Evolutionary conservation across 2,888 invertebrate species (phyloP).

Genomic region (Nephrotoma appendiculata): DNA sequence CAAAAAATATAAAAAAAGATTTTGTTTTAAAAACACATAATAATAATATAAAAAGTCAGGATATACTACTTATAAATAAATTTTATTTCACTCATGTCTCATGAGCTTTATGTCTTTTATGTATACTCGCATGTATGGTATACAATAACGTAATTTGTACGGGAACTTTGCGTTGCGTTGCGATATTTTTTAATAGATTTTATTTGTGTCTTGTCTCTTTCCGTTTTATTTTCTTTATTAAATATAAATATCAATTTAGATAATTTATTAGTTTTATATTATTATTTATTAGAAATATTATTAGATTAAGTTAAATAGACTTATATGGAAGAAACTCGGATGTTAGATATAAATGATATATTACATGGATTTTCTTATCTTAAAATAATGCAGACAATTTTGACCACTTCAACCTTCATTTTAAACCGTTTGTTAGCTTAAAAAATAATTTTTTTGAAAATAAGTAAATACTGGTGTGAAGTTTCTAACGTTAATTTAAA

Average conservation of each 20-base stretch:
- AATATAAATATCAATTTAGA: not conserved
- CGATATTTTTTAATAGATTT: not conserved
- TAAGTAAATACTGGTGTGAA: no score
- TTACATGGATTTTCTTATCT: no score
- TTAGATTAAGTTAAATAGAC: not conserved
- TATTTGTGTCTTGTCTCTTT: not conserved
- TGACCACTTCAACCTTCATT: no score
- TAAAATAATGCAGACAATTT: no score
- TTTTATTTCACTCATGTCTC: not conserved
- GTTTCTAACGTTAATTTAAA: no score
- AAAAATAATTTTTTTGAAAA: no score
- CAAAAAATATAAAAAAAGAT: not conserved
- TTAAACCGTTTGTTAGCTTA: no score
- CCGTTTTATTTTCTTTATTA: not conserved
- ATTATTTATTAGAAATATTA: not conserved
- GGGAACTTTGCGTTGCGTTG: not conserved
- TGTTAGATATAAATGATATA: no score
- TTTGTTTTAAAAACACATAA: not conserved
- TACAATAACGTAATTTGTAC: not conserved
- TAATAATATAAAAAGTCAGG: not conserved
- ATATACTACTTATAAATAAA: not conserved
- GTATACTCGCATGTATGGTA: not conserved
- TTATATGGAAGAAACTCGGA: not conserved
- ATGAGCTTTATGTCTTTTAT: not conserved
- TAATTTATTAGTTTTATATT: not conserved